A percentile compares a stretch with the other conserved stretches of the same genome.
phyloP scores from a whole-genome alignment of 2,113 vertebrate species.

The Oenanthe oenanthe region DNA sequence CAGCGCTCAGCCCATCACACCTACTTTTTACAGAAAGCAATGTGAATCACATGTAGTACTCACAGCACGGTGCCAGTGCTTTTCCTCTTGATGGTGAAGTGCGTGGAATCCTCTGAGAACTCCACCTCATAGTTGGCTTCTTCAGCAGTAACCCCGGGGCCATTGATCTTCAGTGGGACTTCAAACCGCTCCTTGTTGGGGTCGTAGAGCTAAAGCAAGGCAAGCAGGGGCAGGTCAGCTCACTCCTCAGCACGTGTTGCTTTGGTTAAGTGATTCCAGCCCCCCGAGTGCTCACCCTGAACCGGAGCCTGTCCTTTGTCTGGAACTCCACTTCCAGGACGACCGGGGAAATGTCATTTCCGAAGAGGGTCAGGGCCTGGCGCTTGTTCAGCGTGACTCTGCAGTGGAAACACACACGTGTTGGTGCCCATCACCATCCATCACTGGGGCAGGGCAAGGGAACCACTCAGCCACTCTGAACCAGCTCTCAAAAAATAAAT shows the following conservation, averaged over 20 bases:
- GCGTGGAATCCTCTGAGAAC: neutral
- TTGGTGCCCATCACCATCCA: neutral
- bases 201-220: conserved; percentile 49
- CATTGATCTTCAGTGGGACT: conserved; percentile 21
- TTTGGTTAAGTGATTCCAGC: neutral
- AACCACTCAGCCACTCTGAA: neutral
- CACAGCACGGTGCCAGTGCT: conserved; percentile 36
- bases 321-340: conserved; percentile 54
- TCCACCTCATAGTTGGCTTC: conserved; percentile 4
- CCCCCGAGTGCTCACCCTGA: conserved; percentile 6
- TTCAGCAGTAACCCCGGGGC: neutral
- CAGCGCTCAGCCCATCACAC: neutral
- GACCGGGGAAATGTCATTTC: neutral
- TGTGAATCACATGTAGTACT: neutral
- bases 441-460: rapidly evolving
- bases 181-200: conserved; percentile 42
- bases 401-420: neutral
- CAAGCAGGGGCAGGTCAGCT: neutral
- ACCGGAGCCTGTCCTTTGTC: conserved; percentile 26
- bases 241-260: rapidly evolving
- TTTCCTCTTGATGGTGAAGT: conserved; percentile 49
- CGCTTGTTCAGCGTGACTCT: conserved; percentile 30
- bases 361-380: neutral
- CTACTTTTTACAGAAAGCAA: neutral
- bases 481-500: neutral